Evolutionary conservation across 1,140 invertebrate species (phyloP), one percentile per base, ranked within the genome.

Genomic region (Heliconius hewitsoni): DNA sequence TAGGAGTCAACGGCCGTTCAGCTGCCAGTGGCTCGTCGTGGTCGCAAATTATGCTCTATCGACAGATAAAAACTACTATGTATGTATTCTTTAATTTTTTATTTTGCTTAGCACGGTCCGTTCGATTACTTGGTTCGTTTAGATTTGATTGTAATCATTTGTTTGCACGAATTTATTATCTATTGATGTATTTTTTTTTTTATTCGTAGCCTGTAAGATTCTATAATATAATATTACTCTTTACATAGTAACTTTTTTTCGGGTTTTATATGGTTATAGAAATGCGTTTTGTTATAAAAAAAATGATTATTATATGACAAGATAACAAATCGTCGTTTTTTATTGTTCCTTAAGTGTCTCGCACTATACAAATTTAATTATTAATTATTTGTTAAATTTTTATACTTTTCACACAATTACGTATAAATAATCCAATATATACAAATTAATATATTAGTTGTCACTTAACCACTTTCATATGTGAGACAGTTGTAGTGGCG

Each of bases 1-100:
- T 80, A 80, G 50, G 81, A 76, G 88, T 90, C 87, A 88, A 86
- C 79, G 87, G 89, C 86, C 87, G 71, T 70, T 66, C 77, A 76
- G 76, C 42, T 66, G 74, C 50, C 74, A 66, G 55, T 55, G 72
- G 71, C 27, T 50, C 30, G 72, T 30, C 42, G 37, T 78, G 30
- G 74, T 74, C 23, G 73, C 50, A 74, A 78, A 83, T 80, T 81
- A 78, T 80, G 73, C 73, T 84, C 79, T 85, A 87, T 84, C 81
- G 79, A 46, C 80, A 81, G 78, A 86, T 85, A 87, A 84, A 82
- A 76, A 75, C 34, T 71, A 71, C 13, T 46, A 46, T 3, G 16
- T 30, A 30, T 2, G 2, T 19, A 66, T 4, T 27, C 60, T 39
- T 39, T 71, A 27, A 71, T 3, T 71, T 71, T 71, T 2, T 71